These are phyloP conservation scores for Sinhomidia bicolor DNA, from an alignment of 2,888 invertebrate species.

Conservation along the genomic window DNA sequence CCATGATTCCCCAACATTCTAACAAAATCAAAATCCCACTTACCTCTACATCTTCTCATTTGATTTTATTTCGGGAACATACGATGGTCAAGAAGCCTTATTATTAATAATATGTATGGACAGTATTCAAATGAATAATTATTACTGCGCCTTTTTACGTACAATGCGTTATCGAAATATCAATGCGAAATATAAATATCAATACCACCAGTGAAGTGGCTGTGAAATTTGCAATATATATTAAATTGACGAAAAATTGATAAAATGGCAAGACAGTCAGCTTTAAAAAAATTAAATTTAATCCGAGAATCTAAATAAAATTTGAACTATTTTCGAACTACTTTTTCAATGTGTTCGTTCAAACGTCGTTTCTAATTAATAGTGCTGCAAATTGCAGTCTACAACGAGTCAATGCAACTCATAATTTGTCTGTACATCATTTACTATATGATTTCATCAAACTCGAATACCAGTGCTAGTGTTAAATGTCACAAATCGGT, in stretches of 20 bases:
- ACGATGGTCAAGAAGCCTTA: background rate
- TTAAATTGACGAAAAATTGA: background rate
- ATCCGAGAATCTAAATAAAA: too few species aligned
- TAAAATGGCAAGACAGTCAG: background rate
- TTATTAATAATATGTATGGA: too few species aligned
- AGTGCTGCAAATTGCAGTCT: background rate
- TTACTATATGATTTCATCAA: background rate
- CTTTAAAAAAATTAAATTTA: background rate
- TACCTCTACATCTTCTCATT: background rate
- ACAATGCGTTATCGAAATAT: too few species aligned
- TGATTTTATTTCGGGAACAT: background rate
- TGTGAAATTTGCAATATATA: background rate
- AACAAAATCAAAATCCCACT: background rate
- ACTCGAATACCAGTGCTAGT: constrained; percentile 20
- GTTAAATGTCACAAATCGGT: background rate
- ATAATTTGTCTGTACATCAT: background rate
- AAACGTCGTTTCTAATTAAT: background rate
- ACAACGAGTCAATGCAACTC: background rate
- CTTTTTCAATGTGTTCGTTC: background rate
- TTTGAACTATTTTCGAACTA: too few species aligned
- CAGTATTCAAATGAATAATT: too few species aligned
- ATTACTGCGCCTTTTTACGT: too few species aligned
- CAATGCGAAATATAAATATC: too few species aligned
- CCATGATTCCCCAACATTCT: constrained; percentile 72
- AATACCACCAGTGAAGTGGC: constrained; percentile 4